Conservation (phyloP, 2,113 vertebrate species). For the Promerops cafer region DNA sequence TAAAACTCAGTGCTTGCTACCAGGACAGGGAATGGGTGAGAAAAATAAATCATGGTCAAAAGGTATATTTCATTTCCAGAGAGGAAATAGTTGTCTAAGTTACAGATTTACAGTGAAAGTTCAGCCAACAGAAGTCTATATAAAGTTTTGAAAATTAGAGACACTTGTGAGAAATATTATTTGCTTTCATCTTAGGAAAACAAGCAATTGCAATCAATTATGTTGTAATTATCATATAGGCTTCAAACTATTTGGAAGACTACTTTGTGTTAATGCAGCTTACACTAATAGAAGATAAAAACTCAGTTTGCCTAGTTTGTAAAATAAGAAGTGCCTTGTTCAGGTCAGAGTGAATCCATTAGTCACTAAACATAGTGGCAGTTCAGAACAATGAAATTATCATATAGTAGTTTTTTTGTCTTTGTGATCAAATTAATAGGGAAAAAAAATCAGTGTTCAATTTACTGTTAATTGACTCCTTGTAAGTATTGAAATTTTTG, state of each 20-base stretch:
- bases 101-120: neutral
- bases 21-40: neutral
- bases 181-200: conserved; percentile 1
- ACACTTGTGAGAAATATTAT: neutral
- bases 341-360: neutral
- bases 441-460: conserved; percentile 1
- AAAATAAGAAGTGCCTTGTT: conserved; percentile 16
- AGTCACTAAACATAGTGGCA: neutral
- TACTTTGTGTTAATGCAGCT: neutral
- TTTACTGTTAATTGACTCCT: neutral
- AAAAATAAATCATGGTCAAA: neutral
- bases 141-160: neutral
- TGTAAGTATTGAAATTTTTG: neutral
- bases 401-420: neutral
- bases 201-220: conserved; percentile 8
- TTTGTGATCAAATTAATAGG: neutral
- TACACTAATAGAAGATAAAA: conserved; percentile 21
- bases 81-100: neutral
- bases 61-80: neutral
- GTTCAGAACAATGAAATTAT: neutral
- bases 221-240: conserved; percentile 1
- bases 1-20: neutral
- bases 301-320: conserved; percentile 4
- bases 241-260: conserved; percentile 28
- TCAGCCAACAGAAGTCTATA: neutral